Evolutionary conservation across 1,140 invertebrate species (phyloP).

Genomic region (Epicauta chinensis): DNA sequence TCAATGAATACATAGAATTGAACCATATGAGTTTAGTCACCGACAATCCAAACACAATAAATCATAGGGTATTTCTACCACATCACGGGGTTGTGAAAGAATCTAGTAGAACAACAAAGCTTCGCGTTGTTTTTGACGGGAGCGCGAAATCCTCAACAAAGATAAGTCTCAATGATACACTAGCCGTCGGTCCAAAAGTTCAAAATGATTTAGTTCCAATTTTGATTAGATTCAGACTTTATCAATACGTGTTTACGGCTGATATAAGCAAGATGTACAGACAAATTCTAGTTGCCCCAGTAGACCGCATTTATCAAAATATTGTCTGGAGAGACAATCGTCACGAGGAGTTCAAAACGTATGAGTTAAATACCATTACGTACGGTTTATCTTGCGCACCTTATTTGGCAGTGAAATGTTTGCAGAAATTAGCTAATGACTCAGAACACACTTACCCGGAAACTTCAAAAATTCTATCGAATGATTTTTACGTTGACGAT

Average conservation of each 20-base stretch:
- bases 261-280: constrained; percentile 41
- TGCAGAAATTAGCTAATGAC: no score
- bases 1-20: constrained; percentile 19
- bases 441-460: no score
- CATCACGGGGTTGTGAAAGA: constrained; percentile 1
- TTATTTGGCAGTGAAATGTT: constrained; percentile 29
- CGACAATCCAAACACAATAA: no score
- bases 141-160: neutral
- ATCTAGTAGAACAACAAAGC: constrained; percentile 7
- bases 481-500: constrained; percentile 42
- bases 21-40: constrained; percentile 3
- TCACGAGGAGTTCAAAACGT: constrained; percentile 26
- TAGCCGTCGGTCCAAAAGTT: constrained; percentile 29
- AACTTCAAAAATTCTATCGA: constrained; percentile 18
- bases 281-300: constrained; percentile 31
- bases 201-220: constrained; percentile 21
- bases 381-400: constrained; percentile 32
- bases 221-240: constrained; percentile 17
- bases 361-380: constrained; percentile 30
- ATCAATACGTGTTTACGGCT: constrained; percentile 23
- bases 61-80: neutral
- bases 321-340: constrained; percentile 40
- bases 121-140: constrained; percentile 3
- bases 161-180: constrained; percentile 32
- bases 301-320: constrained; percentile 37